A percentile compares a stretch with the other conserved stretches of the same genome.
Evolutionary conservation across 2,888 invertebrate species (phyloP).

Genomic region (Nymphalis polychloros): DNA sequence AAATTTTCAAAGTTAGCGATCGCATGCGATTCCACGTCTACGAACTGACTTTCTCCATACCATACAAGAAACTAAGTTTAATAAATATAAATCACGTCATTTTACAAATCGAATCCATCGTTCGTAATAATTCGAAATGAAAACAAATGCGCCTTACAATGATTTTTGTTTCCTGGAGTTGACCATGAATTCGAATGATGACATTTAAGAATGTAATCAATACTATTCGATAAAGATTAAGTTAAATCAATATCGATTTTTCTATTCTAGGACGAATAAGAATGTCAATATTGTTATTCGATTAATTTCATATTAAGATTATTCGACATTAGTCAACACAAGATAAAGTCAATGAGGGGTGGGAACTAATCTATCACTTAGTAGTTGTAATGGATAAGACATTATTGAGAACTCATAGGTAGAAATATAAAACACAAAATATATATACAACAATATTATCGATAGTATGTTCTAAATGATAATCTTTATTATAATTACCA

Average conservation of each 20-base stretch:
- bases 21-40: conserved; percentile 6
- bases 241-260: conserved; percentile 3
- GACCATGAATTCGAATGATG: neutral
- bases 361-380: neutral
- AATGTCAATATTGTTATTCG: conserved; percentile 2
- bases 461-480: no score
- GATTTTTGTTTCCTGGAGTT: neutral
- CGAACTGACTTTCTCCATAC: conserved; percentile 17
- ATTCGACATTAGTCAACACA: neutral
- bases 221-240: neutral
- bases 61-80: neutral
- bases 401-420: no score
- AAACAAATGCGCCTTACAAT: no score
- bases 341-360: neutral
- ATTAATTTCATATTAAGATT: conserved; percentile 29
- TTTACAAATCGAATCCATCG: neutral
- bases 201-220: neutral
- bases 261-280: conserved; percentile 3
- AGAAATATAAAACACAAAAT: no score
- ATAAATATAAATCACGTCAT: neutral
- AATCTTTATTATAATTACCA: no score
- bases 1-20: conserved; percentile 27
- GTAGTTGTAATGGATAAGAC: neutral
- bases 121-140: no score
- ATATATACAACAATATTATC: no score